These are phyloP conservation scores for Platycercus adscitus DNA, from an alignment of 2,113 vertebrate genomes.

Conservation along the genomic window DNA sequence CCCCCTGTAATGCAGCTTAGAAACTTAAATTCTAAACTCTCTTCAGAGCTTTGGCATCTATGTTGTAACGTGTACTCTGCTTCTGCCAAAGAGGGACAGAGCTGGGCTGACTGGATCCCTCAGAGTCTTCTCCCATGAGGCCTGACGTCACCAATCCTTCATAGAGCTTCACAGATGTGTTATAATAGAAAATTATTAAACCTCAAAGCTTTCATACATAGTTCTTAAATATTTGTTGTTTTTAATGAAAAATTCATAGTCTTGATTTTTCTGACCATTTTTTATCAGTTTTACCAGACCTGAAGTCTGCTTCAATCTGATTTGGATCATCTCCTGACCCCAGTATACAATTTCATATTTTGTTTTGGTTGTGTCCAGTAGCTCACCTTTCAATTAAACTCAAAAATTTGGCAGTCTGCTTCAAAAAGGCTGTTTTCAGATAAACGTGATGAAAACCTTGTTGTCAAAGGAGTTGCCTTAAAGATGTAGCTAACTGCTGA, in stretches of 20 bases:
- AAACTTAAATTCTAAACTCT: not conserved
- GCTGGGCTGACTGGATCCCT: not conserved
- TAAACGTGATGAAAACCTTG: not conserved
- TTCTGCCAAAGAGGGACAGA: not conserved
- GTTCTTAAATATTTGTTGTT: not conserved
- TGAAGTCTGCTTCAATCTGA: not conserved
- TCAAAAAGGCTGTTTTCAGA: not conserved
- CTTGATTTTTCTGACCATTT: not conserved
- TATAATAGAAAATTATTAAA: not conserved
- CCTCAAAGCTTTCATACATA: not conserved
- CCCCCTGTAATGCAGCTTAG: not conserved
- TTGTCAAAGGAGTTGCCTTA: not conserved
- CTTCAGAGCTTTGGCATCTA: not conserved
- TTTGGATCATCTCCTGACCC: not conserved
- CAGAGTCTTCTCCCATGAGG: not conserved
- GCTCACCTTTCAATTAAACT: not conserved
- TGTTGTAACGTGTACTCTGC: accelerated
- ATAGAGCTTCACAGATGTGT: not conserved
- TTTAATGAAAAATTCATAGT: not conserved
- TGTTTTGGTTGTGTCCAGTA: not conserved
- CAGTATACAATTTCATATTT: not conserved
- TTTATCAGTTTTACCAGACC: not conserved
- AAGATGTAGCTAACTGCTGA: not conserved
- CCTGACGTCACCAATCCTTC: not conserved
- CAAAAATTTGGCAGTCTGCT: not conserved